These are phyloP conservation scores for Drosophila pegasa DNA, from an alignment of 2,888 invertebrate species.

Conservation along the genomic window DNA sequence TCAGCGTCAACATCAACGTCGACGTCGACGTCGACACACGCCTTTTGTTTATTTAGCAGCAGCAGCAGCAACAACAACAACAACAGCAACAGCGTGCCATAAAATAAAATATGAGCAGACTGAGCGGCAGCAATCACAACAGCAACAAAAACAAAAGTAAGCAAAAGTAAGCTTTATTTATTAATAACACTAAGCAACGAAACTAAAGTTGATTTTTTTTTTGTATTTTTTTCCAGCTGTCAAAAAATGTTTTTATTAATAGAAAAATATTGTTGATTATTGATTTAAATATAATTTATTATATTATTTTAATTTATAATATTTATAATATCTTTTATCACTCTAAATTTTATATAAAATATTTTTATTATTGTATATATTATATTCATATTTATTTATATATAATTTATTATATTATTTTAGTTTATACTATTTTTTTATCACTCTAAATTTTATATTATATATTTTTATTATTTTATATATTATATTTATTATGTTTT, in stretches of 20 bases:
- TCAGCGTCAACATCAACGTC: slow-evolving; percentile 20
- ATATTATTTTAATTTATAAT: too few relatives aligned
- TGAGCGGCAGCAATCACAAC: slow-evolving; percentile 58
- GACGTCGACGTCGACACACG: slow-evolving; percentile 66
- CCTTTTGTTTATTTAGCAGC: slow-evolving; percentile 77
- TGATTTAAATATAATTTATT: too few relatives aligned
- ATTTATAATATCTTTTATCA: too few relatives aligned
- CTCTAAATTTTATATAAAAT: not conserved
- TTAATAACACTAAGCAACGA: slow-evolving; percentile 56
- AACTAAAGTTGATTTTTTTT: not conserved
- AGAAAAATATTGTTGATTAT: too few relatives aligned
- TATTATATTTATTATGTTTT: too few relatives aligned
- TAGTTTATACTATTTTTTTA: too few relatives aligned
- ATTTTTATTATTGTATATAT: not conserved
- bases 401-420: not conserved
- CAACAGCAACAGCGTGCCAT: slow-evolving; percentile 53
- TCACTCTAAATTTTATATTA: too few relatives aligned
- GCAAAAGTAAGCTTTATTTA: slow-evolving; percentile 65
- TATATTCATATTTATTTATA: not conserved
- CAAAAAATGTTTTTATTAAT: too few relatives aligned
- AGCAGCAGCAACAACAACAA: slow-evolving; percentile 36
- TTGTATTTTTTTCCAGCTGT: too few relatives aligned
- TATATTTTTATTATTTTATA: too few relatives aligned
- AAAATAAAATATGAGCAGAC: slow-evolving; percentile 73
- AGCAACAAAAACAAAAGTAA: slow-evolving; percentile 33